Conservation (phyloP, 2,797 vertebrate species). For the Argyrosomus regius region DNA sequence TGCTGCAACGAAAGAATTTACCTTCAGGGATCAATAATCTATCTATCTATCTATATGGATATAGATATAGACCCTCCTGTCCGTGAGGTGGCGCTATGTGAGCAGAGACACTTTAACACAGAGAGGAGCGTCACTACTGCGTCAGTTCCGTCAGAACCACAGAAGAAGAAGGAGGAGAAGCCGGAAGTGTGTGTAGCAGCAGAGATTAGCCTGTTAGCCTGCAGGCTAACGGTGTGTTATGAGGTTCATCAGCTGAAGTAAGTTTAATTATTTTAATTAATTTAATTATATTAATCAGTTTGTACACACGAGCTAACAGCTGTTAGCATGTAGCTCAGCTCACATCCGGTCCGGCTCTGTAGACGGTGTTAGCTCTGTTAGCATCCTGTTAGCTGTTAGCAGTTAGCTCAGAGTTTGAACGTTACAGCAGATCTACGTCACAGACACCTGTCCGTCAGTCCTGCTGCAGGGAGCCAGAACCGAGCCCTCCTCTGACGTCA, state of each 20-base stretch:
- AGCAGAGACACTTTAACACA: too few relatives aligned
- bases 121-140: neutral
- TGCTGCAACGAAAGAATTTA: too few relatives aligned
- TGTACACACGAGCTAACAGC: neutral
- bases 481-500: too few relatives aligned
- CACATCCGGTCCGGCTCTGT: neutral
- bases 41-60: too few relatives aligned
- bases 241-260: slow-evolving; percentile 49
- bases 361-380: neutral
- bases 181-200: slow-evolving; percentile 25
- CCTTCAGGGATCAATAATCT: too few relatives aligned
- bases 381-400: neutral
- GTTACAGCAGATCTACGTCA: too few relatives aligned
- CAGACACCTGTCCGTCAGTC: too few relatives aligned
- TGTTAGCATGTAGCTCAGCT: slow-evolving; percentile 23
- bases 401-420: too few relatives aligned
- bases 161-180: slow-evolving; percentile 31
- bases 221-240: slow-evolving; percentile 55
- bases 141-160: neutral
- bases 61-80: too few relatives aligned
- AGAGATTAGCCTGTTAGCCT: slow-evolving; percentile 51
- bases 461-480: too few relatives aligned
- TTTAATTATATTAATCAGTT: too few relatives aligned
- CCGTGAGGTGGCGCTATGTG: too few relatives aligned
- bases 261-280: slow-evolving; percentile 21